Evolutionary conservation across 1,140 invertebrate genomes (phyloP).

Genomic region (Cephus cinctus): DNA sequence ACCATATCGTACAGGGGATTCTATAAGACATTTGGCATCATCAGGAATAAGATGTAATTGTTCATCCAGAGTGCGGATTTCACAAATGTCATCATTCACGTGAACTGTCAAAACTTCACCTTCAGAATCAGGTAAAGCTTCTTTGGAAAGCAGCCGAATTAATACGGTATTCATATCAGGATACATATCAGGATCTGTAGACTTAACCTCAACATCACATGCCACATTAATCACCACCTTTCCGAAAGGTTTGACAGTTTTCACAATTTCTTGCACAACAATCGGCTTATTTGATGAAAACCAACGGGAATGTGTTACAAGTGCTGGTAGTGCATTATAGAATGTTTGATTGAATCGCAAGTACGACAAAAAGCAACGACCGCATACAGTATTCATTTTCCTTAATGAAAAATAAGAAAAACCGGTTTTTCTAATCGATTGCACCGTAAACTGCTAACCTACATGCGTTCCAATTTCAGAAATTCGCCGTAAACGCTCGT

Average conservation of each 20-base stretch:
- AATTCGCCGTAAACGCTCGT: too few relatives aligned
- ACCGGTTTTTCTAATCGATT: too few relatives aligned
- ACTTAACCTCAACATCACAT: slow-evolving; percentile 17
- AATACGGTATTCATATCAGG: slow-evolving; percentile 20
- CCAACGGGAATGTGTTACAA: neutral
- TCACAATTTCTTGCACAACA: slow-evolving; percentile 11
- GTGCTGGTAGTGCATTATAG: neutral
- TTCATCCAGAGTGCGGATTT: slow-evolving; percentile 7
- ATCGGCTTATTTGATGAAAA: neutral
- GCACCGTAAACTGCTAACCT: too few relatives aligned
- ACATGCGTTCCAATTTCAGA: too few relatives aligned
- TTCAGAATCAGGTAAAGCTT: neutral
- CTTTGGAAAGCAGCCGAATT: slow-evolving; percentile 12
- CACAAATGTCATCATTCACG: slow-evolving; percentile 6
- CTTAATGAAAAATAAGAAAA: too few relatives aligned
- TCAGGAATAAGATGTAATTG: neutral
- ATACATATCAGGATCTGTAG: slow-evolving; percentile 20
- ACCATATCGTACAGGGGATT: slow-evolving; percentile 23
- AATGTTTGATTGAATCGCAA: neutral
- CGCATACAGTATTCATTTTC: neutral
- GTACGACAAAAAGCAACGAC: neutral
- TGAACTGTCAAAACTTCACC: slow-evolving; percentile 14
- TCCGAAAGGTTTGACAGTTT: slow-evolving; percentile 20
- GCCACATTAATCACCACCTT: slow-evolving; percentile 20
- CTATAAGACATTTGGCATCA: slow-evolving; percentile 10